Percentiles rank a stretch among this genome's conserved stretches.
Evolutionary conservation across 2,113 vertebrate species (phyloP).

Genomic region (Nanger granti): DNA sequence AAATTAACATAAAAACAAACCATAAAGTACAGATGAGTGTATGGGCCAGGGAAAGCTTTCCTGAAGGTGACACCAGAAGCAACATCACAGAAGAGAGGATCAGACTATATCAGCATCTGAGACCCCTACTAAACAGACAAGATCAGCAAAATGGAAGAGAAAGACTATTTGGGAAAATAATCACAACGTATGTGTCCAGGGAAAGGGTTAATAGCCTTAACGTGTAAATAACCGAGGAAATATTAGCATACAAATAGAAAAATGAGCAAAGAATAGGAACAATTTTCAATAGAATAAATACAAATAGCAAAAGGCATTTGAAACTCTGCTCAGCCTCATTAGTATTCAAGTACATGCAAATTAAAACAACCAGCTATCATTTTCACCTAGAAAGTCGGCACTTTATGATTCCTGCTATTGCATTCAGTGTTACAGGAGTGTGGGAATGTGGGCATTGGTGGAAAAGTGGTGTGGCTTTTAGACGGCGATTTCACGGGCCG

Average conservation of each 20-base stretch:
- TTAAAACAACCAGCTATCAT: constrained; percentile 33
- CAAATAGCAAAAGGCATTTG: constrained; percentile 51
- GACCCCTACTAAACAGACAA: background rate
- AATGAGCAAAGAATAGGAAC: constrained; percentile 17
- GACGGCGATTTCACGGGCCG: background rate
- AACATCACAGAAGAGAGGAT: background rate
- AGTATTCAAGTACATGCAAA: constrained; percentile 57
- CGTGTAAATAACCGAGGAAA: constrained; percentile 23
- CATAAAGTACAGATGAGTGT: background rate
- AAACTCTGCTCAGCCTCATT: constrained; percentile 29
- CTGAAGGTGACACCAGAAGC: background rate
- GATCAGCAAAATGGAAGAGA: background rate
- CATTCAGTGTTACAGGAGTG: background rate
- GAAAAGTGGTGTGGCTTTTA: background rate
- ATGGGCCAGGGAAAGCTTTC: background rate
- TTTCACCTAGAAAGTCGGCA: constrained; percentile 25
- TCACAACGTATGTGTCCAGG: background rate
- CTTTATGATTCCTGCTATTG: constrained; percentile 2
- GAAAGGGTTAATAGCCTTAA: constrained; percentile 35
- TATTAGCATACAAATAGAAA: constrained; percentile 60
- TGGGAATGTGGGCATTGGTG: background rate
- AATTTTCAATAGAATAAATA: constrained; percentile 40
- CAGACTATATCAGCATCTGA: background rate
- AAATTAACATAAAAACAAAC: background rate
- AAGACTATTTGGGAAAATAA: background rate